Evolutionary conservation across 1,140 invertebrate species (phyloP), one percentile per base, ranked within the genome.

Genomic region (Phenacoccus solenopsis): DNA sequence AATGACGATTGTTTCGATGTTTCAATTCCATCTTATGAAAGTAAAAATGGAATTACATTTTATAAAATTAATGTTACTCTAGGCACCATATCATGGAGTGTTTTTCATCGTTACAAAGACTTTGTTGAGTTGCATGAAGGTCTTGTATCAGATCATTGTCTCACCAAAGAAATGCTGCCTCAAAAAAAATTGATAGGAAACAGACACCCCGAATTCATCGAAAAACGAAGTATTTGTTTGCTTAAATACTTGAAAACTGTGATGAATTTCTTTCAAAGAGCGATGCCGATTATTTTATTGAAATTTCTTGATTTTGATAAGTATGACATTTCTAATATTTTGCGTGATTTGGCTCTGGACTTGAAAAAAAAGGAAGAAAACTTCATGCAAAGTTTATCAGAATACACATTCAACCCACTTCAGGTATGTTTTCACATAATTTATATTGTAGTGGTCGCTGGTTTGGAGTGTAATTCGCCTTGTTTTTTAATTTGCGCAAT

Each of bases 151-250:
- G 88, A 91, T 73, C 86, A 90, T 77, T 86, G 90, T 20, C 86
- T 94, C 0, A 84, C 86, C 22, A 92, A 90, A 77, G 91, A 91
- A 74, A 82, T 94, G 69, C 77, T 97, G 13, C 94, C 94, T 20
- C 91, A 92, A 3, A 97, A 97, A 78, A 95, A 95, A 80, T 82
- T 95, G 16, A 86, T 91, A 75, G 88, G 89, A 0, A 90, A 89
- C 74, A 86, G 86, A 73, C 86, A 85, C 74, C 90, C 91, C 13
- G 81, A 84, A 20, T 96, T 98, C 77, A 83, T 98, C 22, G 91
- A 94, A 76, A 89, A 88, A 75, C 82, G 94, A 71, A 84, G 91
- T 67, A 80, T 84, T 72, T 88, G 86, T 21, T 79, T 98, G 27
- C 88, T 94, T 77, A 80, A 82, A 16, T 97, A 97, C 79, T 79